phyloP scores from a whole-genome alignment of 2,797 vertebrate genomes.

The Poeciliopsis presidionis region DNA sequence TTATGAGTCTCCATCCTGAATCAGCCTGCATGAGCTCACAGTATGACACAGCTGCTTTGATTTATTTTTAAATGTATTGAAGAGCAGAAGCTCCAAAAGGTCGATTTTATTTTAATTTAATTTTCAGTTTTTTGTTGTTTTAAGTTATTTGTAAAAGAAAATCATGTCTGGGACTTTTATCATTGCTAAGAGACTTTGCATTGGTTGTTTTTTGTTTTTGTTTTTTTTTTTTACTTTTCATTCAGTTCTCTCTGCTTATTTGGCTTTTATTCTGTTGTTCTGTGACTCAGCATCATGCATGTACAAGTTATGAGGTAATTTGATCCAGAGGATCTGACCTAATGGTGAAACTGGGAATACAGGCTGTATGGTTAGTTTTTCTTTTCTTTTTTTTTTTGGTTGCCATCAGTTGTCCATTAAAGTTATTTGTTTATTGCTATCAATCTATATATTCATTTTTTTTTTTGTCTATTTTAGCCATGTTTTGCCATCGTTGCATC shows the following conservation, averaged over 20 bases:
- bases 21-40: conserved; percentile 64
- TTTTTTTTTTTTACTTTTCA: conserved; percentile 36
- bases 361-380: conserved; percentile 65
- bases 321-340: conserved; percentile 34
- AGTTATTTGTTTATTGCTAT: conserved; percentile 76
- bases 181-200: conserved; percentile 59
- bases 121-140: neutral
- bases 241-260: conserved; percentile 48
- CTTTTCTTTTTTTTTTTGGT: conserved; percentile 50
- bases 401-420: conserved; percentile 80
- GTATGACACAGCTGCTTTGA: conserved; percentile 67
- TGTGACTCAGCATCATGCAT: conserved; percentile 49
- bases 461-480: conserved; percentile 30
- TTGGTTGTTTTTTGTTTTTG: conserved; percentile 44
- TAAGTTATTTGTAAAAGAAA: conserved; percentile 11
- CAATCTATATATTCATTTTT: conserved; percentile 66
- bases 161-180: conserved; percentile 36
- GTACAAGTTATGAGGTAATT: conserved; percentile 23
- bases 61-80: conserved; percentile 66
- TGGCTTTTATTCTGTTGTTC: conserved; percentile 55
- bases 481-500: conserved; percentile 32
- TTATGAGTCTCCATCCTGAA: conserved; percentile 66
- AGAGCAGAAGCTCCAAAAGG: conserved; percentile 41
- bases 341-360: conserved; percentile 34
- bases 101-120: neutral